Percentiles rank a stretch among this genome's conserved stretches.
Conservation (phyloP, 1,140 invertebrate species). For the Apolygus lucorum region DNA sequence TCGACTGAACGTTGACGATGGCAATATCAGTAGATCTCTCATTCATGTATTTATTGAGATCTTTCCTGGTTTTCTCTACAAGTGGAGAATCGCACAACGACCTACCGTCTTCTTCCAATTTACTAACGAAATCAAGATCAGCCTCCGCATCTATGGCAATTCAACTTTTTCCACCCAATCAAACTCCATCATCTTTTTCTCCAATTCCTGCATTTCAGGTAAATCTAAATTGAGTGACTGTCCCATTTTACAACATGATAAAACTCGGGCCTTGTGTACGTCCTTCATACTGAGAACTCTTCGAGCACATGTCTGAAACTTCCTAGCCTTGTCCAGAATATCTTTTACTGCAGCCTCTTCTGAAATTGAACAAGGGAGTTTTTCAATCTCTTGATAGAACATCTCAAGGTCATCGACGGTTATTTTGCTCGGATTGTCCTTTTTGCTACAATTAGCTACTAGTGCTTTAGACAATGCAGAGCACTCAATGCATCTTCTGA, state of each 20-base stretch:
- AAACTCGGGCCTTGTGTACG: constrained; percentile 53
- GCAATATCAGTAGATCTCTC: background rate
- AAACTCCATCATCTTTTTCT: constrained; percentile 27
- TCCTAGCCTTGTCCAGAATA: constrained; percentile 48
- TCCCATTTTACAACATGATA: constrained; percentile 65
- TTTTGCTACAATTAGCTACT: constrained; percentile 72
- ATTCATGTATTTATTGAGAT: background rate
- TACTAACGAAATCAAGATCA: background rate
- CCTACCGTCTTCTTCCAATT: constrained; percentile 16
- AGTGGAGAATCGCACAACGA: background rate
- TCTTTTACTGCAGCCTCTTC: constrained; percentile 69
- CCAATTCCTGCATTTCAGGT: constrained; percentile 61
- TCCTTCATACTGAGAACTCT: constrained; percentile 50
- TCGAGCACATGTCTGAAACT: constrained; percentile 42
- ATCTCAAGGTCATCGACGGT: constrained; percentile 77
- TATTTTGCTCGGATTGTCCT: constrained; percentile 75
- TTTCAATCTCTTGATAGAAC: constrained; percentile 79
- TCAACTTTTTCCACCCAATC: constrained; percentile 19
- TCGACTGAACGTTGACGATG: background rate
- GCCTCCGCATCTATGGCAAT: background rate
- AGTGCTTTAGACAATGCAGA: constrained; percentile 80
- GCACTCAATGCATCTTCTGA: constrained; percentile 85
- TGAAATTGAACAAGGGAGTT: constrained; percentile 73
- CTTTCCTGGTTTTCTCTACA: background rate
- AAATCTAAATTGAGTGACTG: constrained; percentile 65